Conservation (phyloP, 2,888 invertebrate species). For the Harpagoxenus sublaevis region DNA sequence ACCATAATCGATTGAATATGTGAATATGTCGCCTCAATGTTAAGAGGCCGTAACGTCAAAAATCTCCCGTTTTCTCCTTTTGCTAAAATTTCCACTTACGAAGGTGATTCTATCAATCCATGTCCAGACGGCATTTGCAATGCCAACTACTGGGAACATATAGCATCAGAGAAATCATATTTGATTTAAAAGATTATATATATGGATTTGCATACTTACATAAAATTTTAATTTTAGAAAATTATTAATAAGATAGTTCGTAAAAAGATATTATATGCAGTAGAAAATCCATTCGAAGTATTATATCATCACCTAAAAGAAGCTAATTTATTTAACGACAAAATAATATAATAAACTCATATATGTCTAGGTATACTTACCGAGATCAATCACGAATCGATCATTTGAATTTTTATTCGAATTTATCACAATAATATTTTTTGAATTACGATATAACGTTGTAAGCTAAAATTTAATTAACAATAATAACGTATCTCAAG, state of each 20-base stretch:
- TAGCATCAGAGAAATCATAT: neutral
- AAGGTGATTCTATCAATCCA: neutral
- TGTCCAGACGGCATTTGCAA: neutral
- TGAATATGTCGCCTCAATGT: neutral
- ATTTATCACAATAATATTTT: neutral
- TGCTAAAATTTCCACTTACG: constrained; percentile 4
- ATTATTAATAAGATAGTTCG: neutral
- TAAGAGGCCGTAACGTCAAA: neutral
- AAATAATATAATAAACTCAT: neutral
- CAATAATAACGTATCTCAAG: neutral
- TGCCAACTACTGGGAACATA: neutral
- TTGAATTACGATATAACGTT: neutral
- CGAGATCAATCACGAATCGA: neutral
- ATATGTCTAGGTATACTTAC: constrained; percentile 2
- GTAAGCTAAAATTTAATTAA: constrained; percentile 1
- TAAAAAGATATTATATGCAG: neutral
- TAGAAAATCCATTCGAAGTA: neutral
- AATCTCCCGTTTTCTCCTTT: neutral
- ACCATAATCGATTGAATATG: constrained; percentile 32
- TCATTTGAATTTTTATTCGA: neutral
- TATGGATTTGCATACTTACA: neutral
- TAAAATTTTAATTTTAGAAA: constrained; percentile 10
- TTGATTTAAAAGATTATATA: neutral
- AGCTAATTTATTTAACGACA: neutral
- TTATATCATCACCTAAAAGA: neutral